Conservation (phyloP, 2,797 vertebrate species). For the Scolopax rusticola region DNA sequence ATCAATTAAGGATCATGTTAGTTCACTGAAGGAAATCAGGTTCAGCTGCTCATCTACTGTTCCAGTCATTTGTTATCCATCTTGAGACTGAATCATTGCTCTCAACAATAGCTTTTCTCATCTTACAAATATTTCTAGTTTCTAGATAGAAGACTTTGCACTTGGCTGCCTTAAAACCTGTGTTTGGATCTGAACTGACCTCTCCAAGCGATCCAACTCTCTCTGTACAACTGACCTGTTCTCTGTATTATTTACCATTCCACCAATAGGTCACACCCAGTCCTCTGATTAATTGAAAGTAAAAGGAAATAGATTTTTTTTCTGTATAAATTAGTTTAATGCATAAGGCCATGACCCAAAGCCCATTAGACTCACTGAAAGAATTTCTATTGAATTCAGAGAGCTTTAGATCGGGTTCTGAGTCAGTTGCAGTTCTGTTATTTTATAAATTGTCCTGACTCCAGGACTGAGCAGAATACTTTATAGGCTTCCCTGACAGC, state of each 20-base stretch:
- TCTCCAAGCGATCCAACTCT: background rate
- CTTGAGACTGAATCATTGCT: constrained; percentile 15
- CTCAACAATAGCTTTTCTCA: background rate
- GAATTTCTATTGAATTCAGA: constrained; percentile 34
- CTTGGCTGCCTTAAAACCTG: constrained; percentile 1
- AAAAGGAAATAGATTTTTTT: constrained; percentile 61
- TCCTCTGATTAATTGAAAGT: constrained; percentile 54
- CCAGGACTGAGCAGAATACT: background rate
- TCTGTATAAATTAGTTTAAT: constrained; percentile 62
- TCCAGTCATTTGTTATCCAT: background rate
- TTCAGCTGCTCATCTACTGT: background rate
- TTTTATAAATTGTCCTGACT: constrained; percentile 13
- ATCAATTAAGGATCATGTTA: constrained; percentile 48
- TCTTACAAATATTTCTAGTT: constrained; percentile 17
- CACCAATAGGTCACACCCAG: constrained; percentile 39
- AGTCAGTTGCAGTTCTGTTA: background rate
- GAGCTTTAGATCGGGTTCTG: background rate
- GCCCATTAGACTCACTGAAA: constrained; percentile 49
- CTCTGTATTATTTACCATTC: constrained; percentile 60
- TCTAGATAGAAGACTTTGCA: constrained; percentile 22
- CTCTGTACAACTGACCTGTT: background rate
- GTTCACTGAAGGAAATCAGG: constrained; percentile 4
- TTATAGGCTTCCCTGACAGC: background rate
- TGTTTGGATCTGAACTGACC: constrained; percentile 16
- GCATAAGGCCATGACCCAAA: constrained; percentile 41